Base-by-base conservation (phyloP, 2,797 vertebrate species). In the Alca torda region DNA sequence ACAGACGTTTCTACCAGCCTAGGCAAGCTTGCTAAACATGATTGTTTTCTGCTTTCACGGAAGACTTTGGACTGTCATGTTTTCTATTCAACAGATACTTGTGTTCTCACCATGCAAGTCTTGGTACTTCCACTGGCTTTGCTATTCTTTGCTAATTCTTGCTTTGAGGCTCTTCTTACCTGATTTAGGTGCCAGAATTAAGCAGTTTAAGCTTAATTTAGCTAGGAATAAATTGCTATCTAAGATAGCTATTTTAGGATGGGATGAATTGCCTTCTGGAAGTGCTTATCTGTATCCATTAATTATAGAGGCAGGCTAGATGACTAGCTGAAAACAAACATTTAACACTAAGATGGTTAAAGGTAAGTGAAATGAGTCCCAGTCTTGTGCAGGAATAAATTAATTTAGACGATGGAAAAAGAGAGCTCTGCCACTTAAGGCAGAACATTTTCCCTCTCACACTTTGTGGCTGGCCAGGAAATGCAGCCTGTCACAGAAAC, bases 251-350 rank as follows among this genome's bases (percentile, higher is more conserved):
- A 60, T 79, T 93, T 95, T 63, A 90, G 67, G 39, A 87, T 84
- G 56, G 89, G 72, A 87, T 80, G 48, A 93, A 89, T 92, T 82
- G 39, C 56, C 35, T 90, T 92, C 51, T 95, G 60, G 77, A 94
- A 90, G 67, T 60, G 65, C 69, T 95, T 91, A 88, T 94, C 7
- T 7, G 63, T 70, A 77, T 79, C 67, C 39, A 82, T 89, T 95
- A 89, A 89, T 94, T 93, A 92, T 8, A 90, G 35, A 89, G 56
- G 31, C 48, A 96, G 70, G 25, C 30, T 89, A 86, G 87, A 94
- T 87, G 67, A 95, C 70, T 79, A 87, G 39, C 51, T 84, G 93
- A 90, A 93, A 96, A 82, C 67, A 96, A 94, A 92, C 77, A 93
- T 78, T 93, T 92, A 84, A 78, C 19, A n/a, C 65, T 56, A 73